Evolutionary conservation across 2,797 vertebrate species (phyloP).

Genomic region (Enteromius fasciolatus): DNA sequence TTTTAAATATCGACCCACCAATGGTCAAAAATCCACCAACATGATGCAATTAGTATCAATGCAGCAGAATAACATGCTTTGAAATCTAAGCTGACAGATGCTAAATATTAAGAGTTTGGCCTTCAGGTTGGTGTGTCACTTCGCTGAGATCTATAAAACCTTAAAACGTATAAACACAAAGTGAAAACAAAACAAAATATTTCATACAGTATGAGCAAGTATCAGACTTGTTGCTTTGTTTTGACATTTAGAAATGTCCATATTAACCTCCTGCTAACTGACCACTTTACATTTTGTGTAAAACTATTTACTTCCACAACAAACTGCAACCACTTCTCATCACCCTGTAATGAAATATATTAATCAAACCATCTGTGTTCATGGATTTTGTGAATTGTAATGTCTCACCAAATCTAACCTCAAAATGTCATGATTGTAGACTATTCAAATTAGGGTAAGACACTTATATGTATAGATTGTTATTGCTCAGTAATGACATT

Average conservation of each 20-base stretch:
- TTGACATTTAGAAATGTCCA: neutral
- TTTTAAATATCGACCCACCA: neutral
- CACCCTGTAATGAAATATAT: neutral
- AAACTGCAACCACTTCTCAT: neutral
- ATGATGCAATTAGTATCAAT: neutral
- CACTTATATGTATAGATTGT: neutral
- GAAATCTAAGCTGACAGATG: neutral
- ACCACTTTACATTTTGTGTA: neutral
- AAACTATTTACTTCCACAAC: neutral
- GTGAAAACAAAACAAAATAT: neutral
- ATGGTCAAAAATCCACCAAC: neutral
- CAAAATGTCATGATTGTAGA: neutral
- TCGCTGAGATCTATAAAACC: neutral
- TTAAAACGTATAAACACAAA: neutral
- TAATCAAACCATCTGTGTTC: too few species aligned
- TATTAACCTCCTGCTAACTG: neutral
- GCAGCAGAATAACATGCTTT: neutral
- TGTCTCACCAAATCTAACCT: neutral
- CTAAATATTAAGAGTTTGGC: neutral
- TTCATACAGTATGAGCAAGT: neutral
- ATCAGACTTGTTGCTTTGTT: neutral
- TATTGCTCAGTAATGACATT: neutral
- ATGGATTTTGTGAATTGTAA: neutral
- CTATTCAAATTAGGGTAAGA: neutral
- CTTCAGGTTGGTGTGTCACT: neutral